Evolutionary conservation across 1,140 invertebrate genomes (phyloP).

Genomic region (Dendrolimus punctatus): DNA sequence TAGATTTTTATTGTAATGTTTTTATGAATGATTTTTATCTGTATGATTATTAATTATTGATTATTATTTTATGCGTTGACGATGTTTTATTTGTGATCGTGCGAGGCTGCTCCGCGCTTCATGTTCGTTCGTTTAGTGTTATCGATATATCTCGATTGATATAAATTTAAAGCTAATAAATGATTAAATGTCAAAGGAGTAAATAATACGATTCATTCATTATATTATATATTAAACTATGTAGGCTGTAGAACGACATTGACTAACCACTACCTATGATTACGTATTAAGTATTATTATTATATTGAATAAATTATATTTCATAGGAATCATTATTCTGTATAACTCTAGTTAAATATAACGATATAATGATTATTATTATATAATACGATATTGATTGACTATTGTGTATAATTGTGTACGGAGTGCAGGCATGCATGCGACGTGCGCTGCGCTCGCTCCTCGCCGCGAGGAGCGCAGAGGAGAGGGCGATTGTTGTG

Average conservation of each 20-base stretch:
- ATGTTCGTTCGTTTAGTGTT: constrained; percentile 60
- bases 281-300: constrained; percentile 72
- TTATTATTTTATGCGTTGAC: constrained; percentile 72
- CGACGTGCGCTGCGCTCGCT: not conserved
- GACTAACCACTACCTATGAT: constrained; percentile 69
- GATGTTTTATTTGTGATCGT: constrained; percentile 68
- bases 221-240: constrained; percentile 60
- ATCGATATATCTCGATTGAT: constrained; percentile 42
- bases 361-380: constrained; percentile 67
- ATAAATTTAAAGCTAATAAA: constrained; percentile 64
- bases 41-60: constrained; percentile 70
- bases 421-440: too few species aligned
- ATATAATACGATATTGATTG: constrained; percentile 30
- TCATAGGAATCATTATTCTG: constrained; percentile 75
- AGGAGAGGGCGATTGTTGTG: constrained; percentile 42
- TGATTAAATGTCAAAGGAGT: constrained; percentile 42
- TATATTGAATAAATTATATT: constrained; percentile 73
- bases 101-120: constrained; percentile 44
- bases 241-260: constrained; percentile 68
- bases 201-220: constrained; percentile 70
- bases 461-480: not conserved
- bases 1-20: constrained; percentile 73
- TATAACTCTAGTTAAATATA: constrained; percentile 75
- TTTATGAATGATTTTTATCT: constrained; percentile 72
- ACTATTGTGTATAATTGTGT: too few species aligned